A percentile compares a stretch with the other conserved stretches of the same genome.
Conservation (phyloP, 2,797 vertebrate genomes). For the Sylvia borin region DNA sequence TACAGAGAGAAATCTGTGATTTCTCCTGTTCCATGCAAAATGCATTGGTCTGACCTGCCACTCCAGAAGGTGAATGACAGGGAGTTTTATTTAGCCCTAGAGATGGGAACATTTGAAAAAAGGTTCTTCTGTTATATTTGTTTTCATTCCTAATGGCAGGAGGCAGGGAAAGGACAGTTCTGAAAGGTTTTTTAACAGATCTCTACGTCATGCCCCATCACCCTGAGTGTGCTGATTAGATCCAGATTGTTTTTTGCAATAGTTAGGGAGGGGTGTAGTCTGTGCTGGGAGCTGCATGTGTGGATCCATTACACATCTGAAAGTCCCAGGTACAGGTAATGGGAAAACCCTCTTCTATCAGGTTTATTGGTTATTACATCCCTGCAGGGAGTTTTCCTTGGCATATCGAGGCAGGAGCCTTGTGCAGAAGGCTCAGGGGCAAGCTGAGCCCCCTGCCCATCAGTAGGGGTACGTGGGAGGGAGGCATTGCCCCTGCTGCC, state of each 20-base stretch:
- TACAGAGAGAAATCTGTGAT: slow-evolving; percentile 20
- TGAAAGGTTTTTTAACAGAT: slow-evolving; percentile 65
- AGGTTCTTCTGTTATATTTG: slow-evolving; percentile 55
- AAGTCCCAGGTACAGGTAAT: neutral
- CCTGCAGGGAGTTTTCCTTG: neutral
- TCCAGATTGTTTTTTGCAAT: slow-evolving; percentile 40
- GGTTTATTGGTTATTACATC: neutral
- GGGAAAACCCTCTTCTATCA: neutral
- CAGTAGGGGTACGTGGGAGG: neutral
- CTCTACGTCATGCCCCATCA: slow-evolving; percentile 58
- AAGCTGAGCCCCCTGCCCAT: neutral
- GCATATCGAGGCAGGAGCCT: fast-evolving
- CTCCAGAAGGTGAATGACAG: slow-evolving; percentile 72
- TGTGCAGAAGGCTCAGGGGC: neutral
- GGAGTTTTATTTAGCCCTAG: slow-evolving; percentile 73
- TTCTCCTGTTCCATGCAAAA: slow-evolving; percentile 23
- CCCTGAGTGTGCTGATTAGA: slow-evolving; percentile 55
- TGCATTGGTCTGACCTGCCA: slow-evolving; percentile 28
- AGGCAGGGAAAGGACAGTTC: slow-evolving; percentile 68
- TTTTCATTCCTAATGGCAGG: slow-evolving; percentile 68
- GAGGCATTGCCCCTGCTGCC: neutral
- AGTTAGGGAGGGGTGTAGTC: neutral
- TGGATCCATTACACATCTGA: neutral
- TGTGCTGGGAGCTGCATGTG: neutral
- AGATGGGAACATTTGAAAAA: slow-evolving; percentile 43